These are phyloP conservation scores for Drosophila nannoptera DNA, from an alignment of 1,140 invertebrate species.

Conservation along the genomic window DNA sequence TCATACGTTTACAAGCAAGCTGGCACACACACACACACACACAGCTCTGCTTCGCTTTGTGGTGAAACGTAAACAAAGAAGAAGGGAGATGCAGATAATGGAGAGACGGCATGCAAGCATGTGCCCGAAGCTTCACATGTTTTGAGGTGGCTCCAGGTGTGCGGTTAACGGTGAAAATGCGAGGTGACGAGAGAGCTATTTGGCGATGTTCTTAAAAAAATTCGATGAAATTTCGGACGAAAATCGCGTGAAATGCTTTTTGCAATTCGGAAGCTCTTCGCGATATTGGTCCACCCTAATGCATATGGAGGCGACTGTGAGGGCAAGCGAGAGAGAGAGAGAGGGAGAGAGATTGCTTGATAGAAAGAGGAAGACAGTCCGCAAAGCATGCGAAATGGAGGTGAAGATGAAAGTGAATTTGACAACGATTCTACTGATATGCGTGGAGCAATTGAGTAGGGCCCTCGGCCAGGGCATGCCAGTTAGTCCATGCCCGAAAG, in stretches of 20 bases:
- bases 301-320: background rate
- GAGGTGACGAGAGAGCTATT: too few species aligned
- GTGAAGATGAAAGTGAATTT: conserved; percentile 45
- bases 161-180: too few species aligned
- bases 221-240: too few species aligned
- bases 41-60: background rate
- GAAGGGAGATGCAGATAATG: background rate
- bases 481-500: conserved; percentile 72
- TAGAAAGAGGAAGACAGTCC: background rate
- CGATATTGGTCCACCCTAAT: background rate
- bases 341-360: too few species aligned
- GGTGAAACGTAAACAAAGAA: conserved; percentile 8
- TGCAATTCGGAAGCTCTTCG: background rate
- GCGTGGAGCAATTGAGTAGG: conserved; percentile 46
- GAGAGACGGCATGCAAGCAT: background rate
- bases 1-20: background rate
- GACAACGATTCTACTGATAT: conserved; percentile 50
- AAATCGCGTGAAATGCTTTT: too few species aligned
- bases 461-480: conserved; percentile 65
- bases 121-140: too few species aligned
- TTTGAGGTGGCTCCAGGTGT: background rate
- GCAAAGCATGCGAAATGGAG: background rate
- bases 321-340: background rate
- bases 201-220: too few species aligned
- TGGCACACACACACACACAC: background rate